Conservation (phyloP, 2,888 invertebrate genomes). For the Melangyna quadrimaculata region DNA sequence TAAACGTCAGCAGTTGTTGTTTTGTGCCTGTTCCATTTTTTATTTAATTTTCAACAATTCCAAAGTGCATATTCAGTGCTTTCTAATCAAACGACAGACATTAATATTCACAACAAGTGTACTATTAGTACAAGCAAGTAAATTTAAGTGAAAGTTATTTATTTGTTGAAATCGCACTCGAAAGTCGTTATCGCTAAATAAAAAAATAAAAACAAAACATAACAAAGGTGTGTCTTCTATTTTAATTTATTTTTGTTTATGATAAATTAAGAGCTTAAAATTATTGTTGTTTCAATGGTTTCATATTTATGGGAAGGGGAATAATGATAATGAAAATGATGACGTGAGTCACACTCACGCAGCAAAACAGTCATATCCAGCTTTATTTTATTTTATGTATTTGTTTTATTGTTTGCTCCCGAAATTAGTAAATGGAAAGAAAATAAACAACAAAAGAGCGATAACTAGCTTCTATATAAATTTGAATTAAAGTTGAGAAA, state of each 20-base stretch:
- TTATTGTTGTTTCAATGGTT: not conserved
- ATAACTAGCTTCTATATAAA: not conserved
- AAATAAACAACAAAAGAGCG: constrained; percentile 27
- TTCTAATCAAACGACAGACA: constrained; percentile 2
- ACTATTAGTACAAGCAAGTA: not conserved
- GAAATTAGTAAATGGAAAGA: not conserved
- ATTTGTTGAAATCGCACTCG: not conserved
- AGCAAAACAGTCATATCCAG: constrained; percentile 9
- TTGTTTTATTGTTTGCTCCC: not conserved
- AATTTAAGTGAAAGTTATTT: constrained; percentile 26
- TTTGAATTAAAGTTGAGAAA: not conserved
- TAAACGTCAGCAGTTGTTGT: not conserved
- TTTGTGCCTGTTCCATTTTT: not conserved
- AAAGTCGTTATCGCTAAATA: not conserved
- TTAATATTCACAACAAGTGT: not conserved
- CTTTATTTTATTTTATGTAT: not conserved
- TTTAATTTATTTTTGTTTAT: not conserved
- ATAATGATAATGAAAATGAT: constrained; percentile 5
- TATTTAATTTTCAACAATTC: constrained; percentile 1
- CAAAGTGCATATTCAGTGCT: constrained; percentile 35
- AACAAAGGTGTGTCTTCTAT: constrained; percentile 44
- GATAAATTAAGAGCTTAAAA: not conserved
- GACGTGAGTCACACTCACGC: constrained; percentile 61
- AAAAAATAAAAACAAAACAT: not conserved
- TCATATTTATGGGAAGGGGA: not conserved